Base-by-base conservation (phyloP, 2,797 vertebrate species). In the Periparus ater region DNA sequence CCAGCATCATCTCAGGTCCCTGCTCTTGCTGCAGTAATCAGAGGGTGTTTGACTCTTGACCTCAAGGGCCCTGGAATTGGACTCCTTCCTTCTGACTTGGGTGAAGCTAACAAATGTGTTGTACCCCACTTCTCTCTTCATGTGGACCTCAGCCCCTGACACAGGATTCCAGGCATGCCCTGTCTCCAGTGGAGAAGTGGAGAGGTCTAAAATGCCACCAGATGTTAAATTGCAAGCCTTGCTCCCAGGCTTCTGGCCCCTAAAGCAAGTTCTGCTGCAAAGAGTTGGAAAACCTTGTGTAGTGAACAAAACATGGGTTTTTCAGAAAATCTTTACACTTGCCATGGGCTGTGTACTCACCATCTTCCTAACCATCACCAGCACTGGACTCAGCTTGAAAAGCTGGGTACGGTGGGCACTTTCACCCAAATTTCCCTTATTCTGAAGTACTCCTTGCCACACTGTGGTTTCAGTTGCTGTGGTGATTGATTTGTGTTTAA, bases 401-500 rank as follows among this genome's bases (percentile, higher is more conserved):
- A 57, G 27, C 62, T 92, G 81, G 60, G 17, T 11, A 34, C 2
- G 19, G 47, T 74, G 67, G 92, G 85, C 88, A 88, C 85, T 95
- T 96, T 94, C 85, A 88, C 82, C 78, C 66, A 88, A 61, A 93
- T 92, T 62, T 85, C 84, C 85, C 81, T 22, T 51, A n/a, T 73
- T 82, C 45, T 83, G 11, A 82, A 36, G 48, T 48, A 29, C 17
- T 96, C 79, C 23, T 38, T 81, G 76, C 62, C 81, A 48, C 13
- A 2, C 44, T 95, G 91, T 85, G 83, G 26, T 84, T 94, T 95
- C 12, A 92, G 91, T 95, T 95, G 89, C 93, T 92, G 75, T 40
- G 57, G 85, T 78, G 87, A 96, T 94, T 93, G 89, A 88, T 94
- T 96, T 92, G 93, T 93, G 55, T 91, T 81, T 86, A 87, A 96